These are phyloP conservation scores for Climacteris rufus DNA, from an alignment of 2,113 vertebrate genomes.

Conservation along the genomic window DNA sequence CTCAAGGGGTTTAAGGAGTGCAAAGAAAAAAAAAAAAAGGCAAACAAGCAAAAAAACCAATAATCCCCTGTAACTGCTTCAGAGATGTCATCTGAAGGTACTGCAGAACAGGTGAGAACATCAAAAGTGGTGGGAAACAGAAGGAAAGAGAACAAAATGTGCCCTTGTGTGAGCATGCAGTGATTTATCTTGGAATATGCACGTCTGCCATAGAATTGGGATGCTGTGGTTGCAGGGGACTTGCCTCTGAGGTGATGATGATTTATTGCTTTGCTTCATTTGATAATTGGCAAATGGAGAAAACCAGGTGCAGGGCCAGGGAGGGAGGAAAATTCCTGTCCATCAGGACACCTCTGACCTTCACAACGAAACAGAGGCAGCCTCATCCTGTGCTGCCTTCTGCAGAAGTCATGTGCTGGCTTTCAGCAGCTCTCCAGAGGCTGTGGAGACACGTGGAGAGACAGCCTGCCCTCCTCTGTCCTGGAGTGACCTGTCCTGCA, in stretches of 20 bases:
- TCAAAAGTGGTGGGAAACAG: background rate
- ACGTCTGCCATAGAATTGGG: background rate
- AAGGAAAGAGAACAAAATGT: background rate
- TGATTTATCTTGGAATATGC: background rate
- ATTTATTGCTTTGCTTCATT: conserved; percentile 24
- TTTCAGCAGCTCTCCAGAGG: background rate
- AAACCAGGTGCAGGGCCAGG: background rate
- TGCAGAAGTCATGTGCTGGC: background rate
- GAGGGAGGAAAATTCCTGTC: background rate
- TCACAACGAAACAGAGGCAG: background rate
- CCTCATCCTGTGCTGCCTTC: background rate
- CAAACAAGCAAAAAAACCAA: background rate
- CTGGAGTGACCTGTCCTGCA: background rate
- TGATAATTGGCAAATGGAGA: conserved; percentile 15
- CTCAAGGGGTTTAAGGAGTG: background rate
- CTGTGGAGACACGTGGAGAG: background rate
- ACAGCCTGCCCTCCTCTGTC: background rate
- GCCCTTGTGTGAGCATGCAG: background rate
- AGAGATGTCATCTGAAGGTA: background rate
- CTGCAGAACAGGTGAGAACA: background rate
- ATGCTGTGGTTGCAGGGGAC: background rate
- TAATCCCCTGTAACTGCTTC: background rate
- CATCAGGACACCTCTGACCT: background rate
- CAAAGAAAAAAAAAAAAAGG: no score
- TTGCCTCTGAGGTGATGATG: background rate